Evolutionary conservation across 2,888 invertebrate genomes (phyloP).

Genomic region (Ennomos erosarius): DNA sequence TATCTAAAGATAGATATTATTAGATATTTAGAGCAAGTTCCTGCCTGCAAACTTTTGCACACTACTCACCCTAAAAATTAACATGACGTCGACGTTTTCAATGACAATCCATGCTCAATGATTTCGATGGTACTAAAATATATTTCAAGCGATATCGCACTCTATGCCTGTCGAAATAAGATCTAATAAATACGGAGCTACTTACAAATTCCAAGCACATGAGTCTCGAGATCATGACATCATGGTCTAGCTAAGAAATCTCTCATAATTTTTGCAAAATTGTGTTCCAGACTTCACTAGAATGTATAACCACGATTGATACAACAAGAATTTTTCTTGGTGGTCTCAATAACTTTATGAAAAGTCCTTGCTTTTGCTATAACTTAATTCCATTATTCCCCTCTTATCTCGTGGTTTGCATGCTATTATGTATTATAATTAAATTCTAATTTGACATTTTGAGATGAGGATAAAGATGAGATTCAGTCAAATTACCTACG

Average conservation of each 20-base stretch:
- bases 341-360: no score
- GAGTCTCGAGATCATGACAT: slow-evolving; percentile 38
- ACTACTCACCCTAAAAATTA: slow-evolving; percentile 33
- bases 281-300: slow-evolving; percentile 25
- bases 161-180: slow-evolving; percentile 28
- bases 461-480: no score
- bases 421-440: no score
- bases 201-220: slow-evolving; percentile 32
- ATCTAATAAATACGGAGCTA: slow-evolving; percentile 18
- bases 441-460: no score
- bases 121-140: slow-evolving; percentile 36
- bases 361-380: no score
- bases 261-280: slow-evolving; percentile 32
- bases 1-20: no score
- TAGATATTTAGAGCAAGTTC: slow-evolving; percentile 16
- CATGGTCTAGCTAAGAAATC: slow-evolving; percentile 34
- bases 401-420: no score
- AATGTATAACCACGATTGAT: slow-evolving; percentile 10
- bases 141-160: slow-evolving; percentile 24
- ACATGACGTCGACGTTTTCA: slow-evolving; percentile 34
- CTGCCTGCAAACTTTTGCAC: slow-evolving; percentile 30
- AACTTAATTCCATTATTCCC: no score
- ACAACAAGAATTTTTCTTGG: no score
- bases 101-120: slow-evolving; percentile 34
- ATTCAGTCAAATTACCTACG: no score